Evolutionary conservation across 1,140 invertebrate species (phyloP).

Genomic region (Lepidurus apus): DNA sequence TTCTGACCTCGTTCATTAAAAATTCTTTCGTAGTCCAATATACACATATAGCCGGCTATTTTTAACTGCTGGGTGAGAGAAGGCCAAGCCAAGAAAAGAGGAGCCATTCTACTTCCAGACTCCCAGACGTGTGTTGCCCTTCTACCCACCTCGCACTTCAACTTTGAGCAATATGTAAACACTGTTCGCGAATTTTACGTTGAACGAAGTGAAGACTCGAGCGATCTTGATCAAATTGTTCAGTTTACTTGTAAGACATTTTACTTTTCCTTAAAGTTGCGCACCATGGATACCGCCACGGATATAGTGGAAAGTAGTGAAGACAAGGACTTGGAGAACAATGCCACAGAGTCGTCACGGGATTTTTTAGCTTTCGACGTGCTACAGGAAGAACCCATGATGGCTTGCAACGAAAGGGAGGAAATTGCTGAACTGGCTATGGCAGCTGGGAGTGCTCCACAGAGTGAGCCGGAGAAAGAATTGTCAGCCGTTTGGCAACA

Average conservation of each 20-base stretch:
- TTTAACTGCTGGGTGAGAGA: conserved; percentile 21
- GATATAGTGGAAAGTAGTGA: neutral
- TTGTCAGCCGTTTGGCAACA: conserved; percentile 46
- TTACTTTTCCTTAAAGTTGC: neutral
- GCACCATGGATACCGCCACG: neutral
- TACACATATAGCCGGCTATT: conserved; percentile 4
- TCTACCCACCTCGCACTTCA: neutral
- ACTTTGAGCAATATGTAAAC: conserved; percentile 16
- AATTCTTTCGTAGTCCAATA: neutral
- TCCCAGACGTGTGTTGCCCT: conserved; percentile 8
- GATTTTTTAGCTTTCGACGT: neutral
- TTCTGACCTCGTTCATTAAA: conserved; percentile 19
- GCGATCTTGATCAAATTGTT: neutral
- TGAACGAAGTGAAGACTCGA: neutral
- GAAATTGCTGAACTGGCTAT: neutral
- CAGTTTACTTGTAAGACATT: neutral
- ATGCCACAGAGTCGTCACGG: neutral
- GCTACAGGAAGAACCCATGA: neutral
- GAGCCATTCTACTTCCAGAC: conserved; percentile 15
- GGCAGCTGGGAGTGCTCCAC: neutral
- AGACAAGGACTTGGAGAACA: neutral
- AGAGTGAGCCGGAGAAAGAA: neutral
- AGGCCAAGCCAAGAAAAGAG: conserved; percentile 16
- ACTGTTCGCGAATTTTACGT: neutral
- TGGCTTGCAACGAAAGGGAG: neutral